Conservation (phyloP, 2,113 vertebrate species). For the Kryptolebias marmoratus region DNA sequence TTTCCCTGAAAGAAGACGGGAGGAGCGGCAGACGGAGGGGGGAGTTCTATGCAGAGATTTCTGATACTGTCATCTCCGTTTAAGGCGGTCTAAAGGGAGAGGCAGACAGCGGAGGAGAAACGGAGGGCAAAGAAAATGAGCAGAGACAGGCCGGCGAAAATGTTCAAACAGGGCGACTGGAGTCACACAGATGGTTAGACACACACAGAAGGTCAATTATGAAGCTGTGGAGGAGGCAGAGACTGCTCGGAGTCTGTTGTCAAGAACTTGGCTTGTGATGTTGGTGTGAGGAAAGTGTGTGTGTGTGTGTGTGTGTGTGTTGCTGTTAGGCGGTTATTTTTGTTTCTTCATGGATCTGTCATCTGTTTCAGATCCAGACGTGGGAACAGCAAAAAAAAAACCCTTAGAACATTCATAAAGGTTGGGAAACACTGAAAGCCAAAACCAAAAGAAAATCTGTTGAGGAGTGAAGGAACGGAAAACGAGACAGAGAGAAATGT, state of each 20-base stretch:
- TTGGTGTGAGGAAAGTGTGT: slow-evolving; percentile 42
- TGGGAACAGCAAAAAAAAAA: not conserved
- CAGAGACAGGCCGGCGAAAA: slow-evolving; percentile 23
- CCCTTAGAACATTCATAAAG: not conserved
- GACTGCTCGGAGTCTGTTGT: slow-evolving; percentile 63
- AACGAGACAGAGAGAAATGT: too few relatives aligned
- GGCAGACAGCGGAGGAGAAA: slow-evolving; percentile 38
- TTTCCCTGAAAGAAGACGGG: slow-evolving; percentile 30
- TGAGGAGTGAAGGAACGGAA: not conserved
- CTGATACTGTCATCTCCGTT: slow-evolving; percentile 47
- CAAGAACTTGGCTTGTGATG: slow-evolving; percentile 63
- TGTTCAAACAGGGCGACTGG: slow-evolving; percentile 40
- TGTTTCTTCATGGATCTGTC: slow-evolving; percentile 3
- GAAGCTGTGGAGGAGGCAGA: slow-evolving; percentile 65
- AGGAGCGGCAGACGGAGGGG: slow-evolving; percentile 1
- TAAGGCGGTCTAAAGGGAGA: slow-evolving; percentile 29
- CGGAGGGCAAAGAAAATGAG: slow-evolving; percentile 35
- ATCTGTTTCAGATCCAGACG: slow-evolving; percentile 30
- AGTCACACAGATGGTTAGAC: slow-evolving; percentile 61
- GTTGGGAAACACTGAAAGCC: slow-evolving; percentile 14
- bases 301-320: slow-evolving; percentile 32
- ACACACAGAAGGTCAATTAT: slow-evolving; percentile 68
- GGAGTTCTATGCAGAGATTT: slow-evolving; percentile 10
- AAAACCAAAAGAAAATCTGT: not conserved
- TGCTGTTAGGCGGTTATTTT: not conserved